A percentile compares a stretch with the other conserved stretches of the same genome.
phyloP scores from a whole-genome alignment of 2,113 vertebrate species.

The Brachyistius frenatus region DNA sequence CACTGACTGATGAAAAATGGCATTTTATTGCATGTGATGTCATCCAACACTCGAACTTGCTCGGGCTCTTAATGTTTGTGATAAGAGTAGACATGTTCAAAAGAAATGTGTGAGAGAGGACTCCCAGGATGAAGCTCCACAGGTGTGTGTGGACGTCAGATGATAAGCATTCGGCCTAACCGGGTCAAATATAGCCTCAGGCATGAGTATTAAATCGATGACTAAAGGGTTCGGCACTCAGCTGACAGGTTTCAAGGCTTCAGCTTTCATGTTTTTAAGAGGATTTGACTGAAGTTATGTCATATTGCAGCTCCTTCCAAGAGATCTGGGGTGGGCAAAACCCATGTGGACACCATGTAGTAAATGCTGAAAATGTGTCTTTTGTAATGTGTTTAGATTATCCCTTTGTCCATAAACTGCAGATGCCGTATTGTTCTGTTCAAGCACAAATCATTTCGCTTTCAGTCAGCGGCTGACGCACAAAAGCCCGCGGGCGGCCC shows the following conservation, averaged over 20 bases:
- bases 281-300: constrained; percentile 22
- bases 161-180: constrained; percentile 70
- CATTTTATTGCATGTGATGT: constrained; percentile 68
- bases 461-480: constrained; percentile 27
- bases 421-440: constrained; percentile 54
- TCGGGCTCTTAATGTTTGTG: constrained; percentile 24
- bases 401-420: constrained; percentile 43
- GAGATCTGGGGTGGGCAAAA: constrained; percentile 23
- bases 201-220: constrained; percentile 57
- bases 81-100: constrained; percentile 68
- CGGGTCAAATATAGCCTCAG: constrained; percentile 53
- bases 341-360: constrained; percentile 41
- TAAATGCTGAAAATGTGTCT: constrained; percentile 51
- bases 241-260: constrained; percentile 22
- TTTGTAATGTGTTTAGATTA: constrained; percentile 58
- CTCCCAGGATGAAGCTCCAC: constrained; percentile 51
- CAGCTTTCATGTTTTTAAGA: constrained; percentile 20
- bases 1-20: constrained; percentile 33
- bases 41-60: constrained; percentile 44
- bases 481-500: constrained; percentile 47
- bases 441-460: constrained; percentile 51
- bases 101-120: constrained; percentile 63
- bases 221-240: constrained; percentile 49
- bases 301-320: constrained; percentile 9
- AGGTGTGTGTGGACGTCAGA: constrained; percentile 76